Percentiles rank a stretch among this genome's conserved stretches.
Evolutionary conservation across 2,888 invertebrate genomes (phyloP).

Genomic region (Herminia tarsipennalis): DNA sequence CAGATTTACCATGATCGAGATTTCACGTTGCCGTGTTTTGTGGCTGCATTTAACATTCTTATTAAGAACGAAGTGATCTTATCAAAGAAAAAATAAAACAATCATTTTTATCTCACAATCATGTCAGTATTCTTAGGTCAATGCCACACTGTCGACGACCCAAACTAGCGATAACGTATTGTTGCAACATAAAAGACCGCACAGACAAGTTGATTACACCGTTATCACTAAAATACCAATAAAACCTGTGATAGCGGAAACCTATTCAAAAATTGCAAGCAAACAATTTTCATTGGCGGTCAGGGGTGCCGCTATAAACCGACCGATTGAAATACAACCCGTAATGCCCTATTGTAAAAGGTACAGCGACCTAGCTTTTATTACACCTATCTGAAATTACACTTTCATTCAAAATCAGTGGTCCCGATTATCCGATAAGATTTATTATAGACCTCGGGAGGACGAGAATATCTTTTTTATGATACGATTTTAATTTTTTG

Average conservation of each 20-base stretch:
- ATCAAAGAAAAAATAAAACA: too few relatives aligned
- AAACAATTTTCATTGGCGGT: constrained; percentile 27
- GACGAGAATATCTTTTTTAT: constrained; percentile 32
- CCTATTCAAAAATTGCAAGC: constrained; percentile 31
- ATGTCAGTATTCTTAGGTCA: neutral
- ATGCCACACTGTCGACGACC: neutral
- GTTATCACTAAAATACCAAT: constrained; percentile 35
- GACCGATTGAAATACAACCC: constrained; percentile 36
- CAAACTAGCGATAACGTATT: neutral
- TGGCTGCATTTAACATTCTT: too few relatives aligned
- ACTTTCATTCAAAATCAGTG: constrained; percentile 46
- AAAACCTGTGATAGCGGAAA: constrained; percentile 39
- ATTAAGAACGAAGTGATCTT: too few relatives aligned
- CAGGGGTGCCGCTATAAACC: constrained; percentile 37
- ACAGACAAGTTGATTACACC: constrained; percentile 22
- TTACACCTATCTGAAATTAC: constrained; percentile 36
- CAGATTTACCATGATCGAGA: too few relatives aligned
- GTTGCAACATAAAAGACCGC: neutral
- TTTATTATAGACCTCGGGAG: constrained; percentile 37
- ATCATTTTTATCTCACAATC: too few relatives aligned
- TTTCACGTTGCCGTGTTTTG: too few relatives aligned
- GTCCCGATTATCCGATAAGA: constrained; percentile 45
- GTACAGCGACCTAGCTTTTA: constrained; percentile 45
- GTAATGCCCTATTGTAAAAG: constrained; percentile 39
- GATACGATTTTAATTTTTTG: constrained; percentile 25